Percentiles rank a stretch among this genome's conserved stretches.
Conservation (phyloP, 2,888 invertebrate species). For the Vesta saturnalis region DNA sequence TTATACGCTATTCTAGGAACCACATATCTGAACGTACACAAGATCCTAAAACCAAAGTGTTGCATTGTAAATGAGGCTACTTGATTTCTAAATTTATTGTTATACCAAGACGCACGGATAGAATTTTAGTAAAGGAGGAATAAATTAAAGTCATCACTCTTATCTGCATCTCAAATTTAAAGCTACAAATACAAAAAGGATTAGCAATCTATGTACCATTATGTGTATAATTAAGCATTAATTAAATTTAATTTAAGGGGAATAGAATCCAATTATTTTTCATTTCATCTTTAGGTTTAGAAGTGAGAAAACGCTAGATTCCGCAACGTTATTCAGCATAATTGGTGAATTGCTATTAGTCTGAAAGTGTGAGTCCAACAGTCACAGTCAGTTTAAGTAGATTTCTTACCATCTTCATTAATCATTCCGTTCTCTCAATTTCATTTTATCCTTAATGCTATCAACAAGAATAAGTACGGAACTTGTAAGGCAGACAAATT, state of each 20-base stretch:
- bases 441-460: slow-evolving; percentile 38
- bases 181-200: no score
- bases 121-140: neutral
- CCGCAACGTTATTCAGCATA: slow-evolving; percentile 29
- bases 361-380: slow-evolving; percentile 45
- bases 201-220: no score
- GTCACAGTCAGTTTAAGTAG: slow-evolving; percentile 45
- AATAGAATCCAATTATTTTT: slow-evolving; percentile 5
- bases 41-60: neutral
- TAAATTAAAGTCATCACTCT: neutral
- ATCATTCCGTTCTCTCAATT: slow-evolving; percentile 49
- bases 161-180: no score
- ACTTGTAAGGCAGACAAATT: slow-evolving; percentile 36
- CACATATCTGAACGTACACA: no score
- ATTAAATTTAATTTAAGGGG: neutral
- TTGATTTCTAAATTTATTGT: neutral
- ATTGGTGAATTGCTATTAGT: slow-evolving; percentile 48
- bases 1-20: no score
- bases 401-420: slow-evolving; percentile 53
- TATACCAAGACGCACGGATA: neutral
- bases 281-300: slow-evolving; percentile 8
- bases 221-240: neutral
- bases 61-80: neutral
- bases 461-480: slow-evolving; percentile 36
- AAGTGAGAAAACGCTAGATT: slow-evolving; percentile 17